Evolutionary conservation across 2,797 vertebrate genomes (phyloP).

Genomic region (Sebastes aleutianus): DNA sequence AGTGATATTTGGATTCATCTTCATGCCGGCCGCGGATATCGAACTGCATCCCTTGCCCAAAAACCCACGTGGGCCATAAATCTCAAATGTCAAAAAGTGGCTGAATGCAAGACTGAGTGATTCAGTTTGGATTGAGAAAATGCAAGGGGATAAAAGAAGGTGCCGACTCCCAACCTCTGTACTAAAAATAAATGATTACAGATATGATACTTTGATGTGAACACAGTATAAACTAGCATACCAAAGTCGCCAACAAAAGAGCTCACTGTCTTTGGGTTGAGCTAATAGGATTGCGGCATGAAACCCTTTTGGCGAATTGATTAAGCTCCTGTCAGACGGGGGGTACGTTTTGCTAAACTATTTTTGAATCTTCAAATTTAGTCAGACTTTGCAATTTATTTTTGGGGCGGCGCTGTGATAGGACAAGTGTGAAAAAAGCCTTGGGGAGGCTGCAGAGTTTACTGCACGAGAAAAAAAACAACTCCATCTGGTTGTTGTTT

Average conservation of each 20-base stretch:
- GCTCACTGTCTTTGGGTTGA: constrained; percentile 46
- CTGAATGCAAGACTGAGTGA: constrained; percentile 65
- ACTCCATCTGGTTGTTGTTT: constrained; percentile 67
- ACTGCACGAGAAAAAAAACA: constrained; percentile 14
- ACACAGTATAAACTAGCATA: constrained; percentile 22
- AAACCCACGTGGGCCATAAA: constrained; percentile 68
- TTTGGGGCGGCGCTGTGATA: constrained; percentile 29
- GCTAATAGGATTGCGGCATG: constrained; percentile 57
- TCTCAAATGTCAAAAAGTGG: constrained; percentile 73
- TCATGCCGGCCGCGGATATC: constrained; percentile 66
- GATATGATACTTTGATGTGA: constrained; percentile 47
- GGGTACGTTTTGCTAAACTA: constrained; percentile 40
- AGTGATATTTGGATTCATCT: constrained; percentile 78
- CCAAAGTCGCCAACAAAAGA: constrained; percentile 39
- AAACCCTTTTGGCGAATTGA: constrained; percentile 56
- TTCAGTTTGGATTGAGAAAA: constrained; percentile 61
- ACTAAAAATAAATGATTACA: constrained; percentile 40
- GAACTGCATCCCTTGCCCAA: constrained; percentile 62
- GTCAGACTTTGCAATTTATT: constrained; percentile 43
- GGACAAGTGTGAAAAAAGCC: constrained; percentile 42
- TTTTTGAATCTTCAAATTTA: constrained; percentile 49
- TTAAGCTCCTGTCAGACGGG: constrained; percentile 54
- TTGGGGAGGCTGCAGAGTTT: constrained; percentile 51
- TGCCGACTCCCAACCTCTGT: constrained; percentile 15
- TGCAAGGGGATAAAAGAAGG: constrained; percentile 28